phyloP scores from a whole-genome alignment of 2,888 invertebrate genomes.

The Parnassius smintheus region DNA sequence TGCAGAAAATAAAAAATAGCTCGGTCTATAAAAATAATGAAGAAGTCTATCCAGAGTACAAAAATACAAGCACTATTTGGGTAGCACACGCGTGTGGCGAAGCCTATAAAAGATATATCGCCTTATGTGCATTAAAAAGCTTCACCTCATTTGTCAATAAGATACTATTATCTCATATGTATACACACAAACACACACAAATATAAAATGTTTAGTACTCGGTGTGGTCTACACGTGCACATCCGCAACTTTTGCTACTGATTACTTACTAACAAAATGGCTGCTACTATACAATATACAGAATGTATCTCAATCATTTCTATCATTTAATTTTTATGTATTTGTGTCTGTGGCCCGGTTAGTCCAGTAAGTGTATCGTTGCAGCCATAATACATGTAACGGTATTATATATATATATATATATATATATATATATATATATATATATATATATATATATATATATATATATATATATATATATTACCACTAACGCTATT shows the following conservation, averaged over 20 bases:
- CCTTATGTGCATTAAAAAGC: conserved; percentile 2
- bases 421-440: no score
- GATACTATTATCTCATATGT: conserved; percentile 11
- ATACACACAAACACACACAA: conserved; percentile 11
- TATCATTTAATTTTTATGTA: background rate
- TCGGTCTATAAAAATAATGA: background rate
- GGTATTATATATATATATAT: no score
- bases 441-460: no score
- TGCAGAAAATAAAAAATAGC: no score
- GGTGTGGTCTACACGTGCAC: conserved; percentile 77
- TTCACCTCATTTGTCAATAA: conserved; percentile 16
- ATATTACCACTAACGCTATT: conserved; percentile 66
- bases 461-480: no score
- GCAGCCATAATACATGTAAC: conserved; percentile 55
- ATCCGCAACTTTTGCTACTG: conserved; percentile 74
- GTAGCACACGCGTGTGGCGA: conserved; percentile 18
- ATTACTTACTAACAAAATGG: conserved; percentile 71
- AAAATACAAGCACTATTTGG: conserved; percentile 7
- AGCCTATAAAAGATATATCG: conserved; percentile 4
- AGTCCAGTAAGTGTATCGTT: conserved; percentile 49
- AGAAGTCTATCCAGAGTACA: conserved; percentile 13
- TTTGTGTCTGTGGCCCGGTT: background rate
- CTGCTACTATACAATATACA: conserved; percentile 51
- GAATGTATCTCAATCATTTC: background rate
- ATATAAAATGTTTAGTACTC: conserved; percentile 50